phyloP scores from a whole-genome alignment of 2,797 vertebrate genomes.

The Nasua narica region DNA sequence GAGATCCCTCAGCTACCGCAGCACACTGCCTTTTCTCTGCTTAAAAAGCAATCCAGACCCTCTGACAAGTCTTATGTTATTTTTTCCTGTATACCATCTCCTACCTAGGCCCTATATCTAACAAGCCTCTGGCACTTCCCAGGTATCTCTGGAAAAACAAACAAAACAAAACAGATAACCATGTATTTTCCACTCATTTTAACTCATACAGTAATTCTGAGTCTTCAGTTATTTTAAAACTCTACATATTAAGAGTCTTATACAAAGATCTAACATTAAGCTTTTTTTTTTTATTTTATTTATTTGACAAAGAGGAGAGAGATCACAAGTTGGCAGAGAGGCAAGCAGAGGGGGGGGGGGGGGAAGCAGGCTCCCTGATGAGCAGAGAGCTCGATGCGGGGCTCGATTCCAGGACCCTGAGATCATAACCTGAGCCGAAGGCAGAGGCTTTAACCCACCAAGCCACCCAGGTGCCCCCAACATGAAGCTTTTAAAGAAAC shows the following conservation, averaged over 20 bases:
- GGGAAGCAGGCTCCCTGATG: too few relatives aligned
- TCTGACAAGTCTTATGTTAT: background rate
- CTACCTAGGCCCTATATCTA: background rate
- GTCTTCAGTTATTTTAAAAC: background rate
- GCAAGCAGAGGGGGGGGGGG: too few relatives aligned
- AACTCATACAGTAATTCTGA: background rate
- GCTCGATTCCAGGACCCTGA: too few relatives aligned
- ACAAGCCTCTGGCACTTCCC: background rate
- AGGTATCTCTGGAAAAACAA: background rate
- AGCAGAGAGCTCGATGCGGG: too few relatives aligned
- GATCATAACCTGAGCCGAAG: too few relatives aligned
- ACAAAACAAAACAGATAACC: background rate
- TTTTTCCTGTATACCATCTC: background rate
- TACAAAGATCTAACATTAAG: background rate
- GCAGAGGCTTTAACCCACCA: too few relatives aligned
- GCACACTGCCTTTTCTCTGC: background rate
- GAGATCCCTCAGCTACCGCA: background rate
- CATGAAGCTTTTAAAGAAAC: constrained; percentile 8
- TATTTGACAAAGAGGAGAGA: too few relatives aligned
- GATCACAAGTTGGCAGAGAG: too few relatives aligned
- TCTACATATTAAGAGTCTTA: background rate
- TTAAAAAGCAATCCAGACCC: background rate
- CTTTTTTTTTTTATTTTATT: too few relatives aligned
- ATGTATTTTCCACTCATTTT: background rate
- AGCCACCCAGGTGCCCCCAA: background rate